phyloP scores from a whole-genome alignment of 2,888 invertebrate genomes.

The Lucinisca nassula region DNA sequence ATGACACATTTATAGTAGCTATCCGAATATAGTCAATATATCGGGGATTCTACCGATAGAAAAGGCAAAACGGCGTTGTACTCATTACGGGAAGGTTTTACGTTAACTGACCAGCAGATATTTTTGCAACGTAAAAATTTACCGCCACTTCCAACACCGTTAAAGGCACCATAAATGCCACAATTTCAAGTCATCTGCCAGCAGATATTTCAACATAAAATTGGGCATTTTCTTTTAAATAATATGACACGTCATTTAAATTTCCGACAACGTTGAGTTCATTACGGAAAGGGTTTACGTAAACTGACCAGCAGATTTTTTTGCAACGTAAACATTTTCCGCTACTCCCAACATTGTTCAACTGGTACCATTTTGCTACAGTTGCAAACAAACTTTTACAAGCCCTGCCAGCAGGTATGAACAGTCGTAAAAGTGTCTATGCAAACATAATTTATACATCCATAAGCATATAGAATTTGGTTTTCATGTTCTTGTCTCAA shows the following conservation, averaged over 20 bases:
- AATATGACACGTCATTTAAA: not conserved
- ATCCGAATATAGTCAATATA: too few relatives aligned
- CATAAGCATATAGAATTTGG: too few relatives aligned
- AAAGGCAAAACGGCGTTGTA: not conserved
- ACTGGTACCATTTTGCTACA: too few relatives aligned
- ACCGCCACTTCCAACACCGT: conserved; percentile 1
- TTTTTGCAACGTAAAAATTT: conserved; percentile 14
- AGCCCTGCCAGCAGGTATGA: not conserved
- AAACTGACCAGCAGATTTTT: conserved; percentile 8
- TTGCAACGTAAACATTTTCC: conserved; percentile 13
- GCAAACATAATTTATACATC: too few relatives aligned
- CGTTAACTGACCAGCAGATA: conserved; percentile 11
- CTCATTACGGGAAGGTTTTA: conserved; percentile 13
- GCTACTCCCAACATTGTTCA: not conserved
- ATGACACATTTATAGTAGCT: too few relatives aligned
- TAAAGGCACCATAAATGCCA: too few relatives aligned
- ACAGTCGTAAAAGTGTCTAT: too few relatives aligned
- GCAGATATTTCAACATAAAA: too few relatives aligned
- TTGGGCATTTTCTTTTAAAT: not conserved
- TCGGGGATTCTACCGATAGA: too few relatives aligned
- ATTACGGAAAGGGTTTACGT: conserved; percentile 17
- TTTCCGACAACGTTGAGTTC: not conserved
- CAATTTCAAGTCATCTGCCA: not conserved
- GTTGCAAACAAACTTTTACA: not conserved
- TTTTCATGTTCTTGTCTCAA: too few relatives aligned